Conservation (phyloP, 2,888 invertebrate species). For the Harmothoe impar region DNA sequence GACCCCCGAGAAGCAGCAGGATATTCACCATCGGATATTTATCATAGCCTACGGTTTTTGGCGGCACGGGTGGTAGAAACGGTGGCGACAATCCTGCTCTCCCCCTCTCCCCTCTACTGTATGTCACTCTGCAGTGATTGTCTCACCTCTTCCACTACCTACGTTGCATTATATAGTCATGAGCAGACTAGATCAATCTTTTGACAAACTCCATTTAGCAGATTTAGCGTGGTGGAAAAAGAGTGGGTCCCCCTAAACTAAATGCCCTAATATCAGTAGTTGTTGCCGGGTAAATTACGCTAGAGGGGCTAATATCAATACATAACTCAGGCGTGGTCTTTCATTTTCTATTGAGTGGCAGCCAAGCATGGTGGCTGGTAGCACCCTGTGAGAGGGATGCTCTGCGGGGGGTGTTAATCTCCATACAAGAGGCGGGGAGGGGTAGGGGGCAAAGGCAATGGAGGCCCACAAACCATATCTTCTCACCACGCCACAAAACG, state of each 20-base stretch:
- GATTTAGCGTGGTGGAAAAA: conserved; percentile 41
- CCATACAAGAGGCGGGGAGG: background rate
- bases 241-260: conserved; percentile 20
- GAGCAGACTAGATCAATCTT: conserved; percentile 41
- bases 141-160: conserved; percentile 16
- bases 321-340: conserved; percentile 56
- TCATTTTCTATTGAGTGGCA: conserved; percentile 43
- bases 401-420: conserved; percentile 3
- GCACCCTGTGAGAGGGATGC: background rate
- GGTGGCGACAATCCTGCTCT: background rate
- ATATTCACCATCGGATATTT: conserved; percentile 42
- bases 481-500: background rate
- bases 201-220: conserved; percentile 32
- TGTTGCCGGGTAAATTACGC: conserved; percentile 40
- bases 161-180: conserved; percentile 15
- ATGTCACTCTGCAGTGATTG: background rate
- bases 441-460: conserved; percentile 24
- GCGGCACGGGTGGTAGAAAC: background rate
- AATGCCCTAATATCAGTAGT: conserved; percentile 33
- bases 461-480: conserved; percentile 35
- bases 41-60: conserved; percentile 2
- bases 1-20: conserved; percentile 38
- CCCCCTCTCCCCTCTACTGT: background rate
- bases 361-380: conserved; percentile 9
- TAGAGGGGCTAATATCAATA: conserved; percentile 42